These are phyloP conservation scores for Philereme transversata DNA, from an alignment of 2,888 invertebrate species.

Conservation along the genomic window DNA sequence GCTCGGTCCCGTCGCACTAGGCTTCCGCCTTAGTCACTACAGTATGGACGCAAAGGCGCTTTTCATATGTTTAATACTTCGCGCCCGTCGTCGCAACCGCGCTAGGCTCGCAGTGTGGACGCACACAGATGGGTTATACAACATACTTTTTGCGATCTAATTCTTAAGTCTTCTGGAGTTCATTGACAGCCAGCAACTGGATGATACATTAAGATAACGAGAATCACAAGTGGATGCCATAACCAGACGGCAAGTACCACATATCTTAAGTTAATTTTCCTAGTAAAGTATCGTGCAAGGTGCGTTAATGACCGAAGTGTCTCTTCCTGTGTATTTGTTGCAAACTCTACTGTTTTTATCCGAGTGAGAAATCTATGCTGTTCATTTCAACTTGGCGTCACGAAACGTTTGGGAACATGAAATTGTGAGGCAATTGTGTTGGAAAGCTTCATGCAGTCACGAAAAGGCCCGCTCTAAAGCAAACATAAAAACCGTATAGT, in stretches of 20 bases:
- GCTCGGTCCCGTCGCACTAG: too few relatives aligned
- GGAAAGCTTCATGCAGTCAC: slow-evolving; percentile 24
- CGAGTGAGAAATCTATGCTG: slow-evolving; percentile 17
- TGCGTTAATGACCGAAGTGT: slow-evolving; percentile 35
- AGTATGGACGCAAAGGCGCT: too few relatives aligned
- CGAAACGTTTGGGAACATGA: slow-evolving; percentile 21
- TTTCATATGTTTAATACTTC: too few relatives aligned
- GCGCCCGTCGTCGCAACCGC: too few relatives aligned
- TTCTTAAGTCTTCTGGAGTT: slow-evolving; percentile 8
- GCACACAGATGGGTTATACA: slow-evolving; percentile 9
- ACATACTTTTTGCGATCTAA: too few relatives aligned
- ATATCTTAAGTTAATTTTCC: slow-evolving; percentile 34
- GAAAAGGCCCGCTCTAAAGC: slow-evolving; percentile 17
- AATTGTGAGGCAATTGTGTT: slow-evolving; percentile 21
- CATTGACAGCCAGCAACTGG: slow-evolving; percentile 12
- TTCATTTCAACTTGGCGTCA: slow-evolving; percentile 14
- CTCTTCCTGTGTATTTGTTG: slow-evolving; percentile 32
- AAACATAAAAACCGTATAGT: slow-evolving; percentile 18
- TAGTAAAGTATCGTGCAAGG: slow-evolving; percentile 33
- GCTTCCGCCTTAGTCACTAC: too few relatives aligned
- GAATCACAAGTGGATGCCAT: slow-evolving; percentile 25
- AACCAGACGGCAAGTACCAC: slow-evolving; percentile 27
- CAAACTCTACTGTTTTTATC: slow-evolving; percentile 17
- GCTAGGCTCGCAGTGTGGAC: too few relatives aligned
- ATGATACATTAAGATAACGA: slow-evolving; percentile 15